These are phyloP conservation scores for Ailurus styani DNA, from an alignment of 2,113 vertebrate species.

Conservation along the genomic window DNA sequence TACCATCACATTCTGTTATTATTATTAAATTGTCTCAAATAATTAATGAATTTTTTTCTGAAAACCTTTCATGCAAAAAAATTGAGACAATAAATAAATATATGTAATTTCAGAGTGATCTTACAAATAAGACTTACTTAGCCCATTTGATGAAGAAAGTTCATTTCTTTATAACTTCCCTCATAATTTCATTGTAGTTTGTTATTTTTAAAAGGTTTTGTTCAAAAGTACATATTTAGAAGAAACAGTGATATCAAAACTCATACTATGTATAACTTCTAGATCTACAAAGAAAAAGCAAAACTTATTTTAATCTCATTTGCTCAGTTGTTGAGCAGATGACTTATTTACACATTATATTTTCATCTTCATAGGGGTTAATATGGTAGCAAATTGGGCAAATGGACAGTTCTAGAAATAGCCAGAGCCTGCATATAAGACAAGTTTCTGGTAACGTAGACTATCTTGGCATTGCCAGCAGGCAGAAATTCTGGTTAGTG, in stretches of 20 bases:
- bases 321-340: background rate
- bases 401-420: background rate
- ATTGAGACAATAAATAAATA: slow-evolving; percentile 38
- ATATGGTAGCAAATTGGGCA: background rate
- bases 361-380: background rate
- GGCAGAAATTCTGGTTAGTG: background rate
- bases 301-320: background rate
- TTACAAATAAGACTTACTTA: background rate
- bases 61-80: slow-evolving; percentile 10
- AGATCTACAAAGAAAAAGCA: background rate
- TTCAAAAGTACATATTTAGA: background rate
- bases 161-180: background rate
- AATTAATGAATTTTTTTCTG: slow-evolving; percentile 35
- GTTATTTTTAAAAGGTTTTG: slow-evolving; percentile 20
- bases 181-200: slow-evolving; percentile 14
- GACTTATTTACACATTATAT: background rate
- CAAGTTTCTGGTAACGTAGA: background rate
- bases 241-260: background rate
- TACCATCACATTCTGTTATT: background rate
- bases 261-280: background rate
- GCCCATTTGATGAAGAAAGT: too few relatives aligned
- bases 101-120: slow-evolving; percentile 25
- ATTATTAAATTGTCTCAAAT: slow-evolving; percentile 17
- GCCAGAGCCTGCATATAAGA: background rate
- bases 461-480: background rate